phyloP scores from a whole-genome alignment of 1,140 invertebrate species.

The Halyomorpha halys region DNA sequence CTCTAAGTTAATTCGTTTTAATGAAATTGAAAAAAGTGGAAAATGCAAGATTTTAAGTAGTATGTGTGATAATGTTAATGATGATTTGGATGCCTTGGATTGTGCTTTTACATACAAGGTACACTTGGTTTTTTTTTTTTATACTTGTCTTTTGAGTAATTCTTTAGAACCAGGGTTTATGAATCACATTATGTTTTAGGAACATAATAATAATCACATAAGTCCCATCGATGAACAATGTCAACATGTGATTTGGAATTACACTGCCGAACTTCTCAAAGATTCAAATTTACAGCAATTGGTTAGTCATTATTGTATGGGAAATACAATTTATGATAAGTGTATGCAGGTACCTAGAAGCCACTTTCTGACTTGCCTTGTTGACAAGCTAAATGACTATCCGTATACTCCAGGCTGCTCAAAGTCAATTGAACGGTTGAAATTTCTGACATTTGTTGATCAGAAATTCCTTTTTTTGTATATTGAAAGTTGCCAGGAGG shows the following conservation, averaged over 20 bases:
- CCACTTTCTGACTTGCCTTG: not conserved
- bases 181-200: not conserved
- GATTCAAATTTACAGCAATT: not conserved
- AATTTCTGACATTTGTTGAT: constrained; percentile 18
- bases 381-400: constrained; percentile 9
- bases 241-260: constrained; percentile 16
- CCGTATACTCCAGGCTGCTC: not conserved
- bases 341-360: not conserved
- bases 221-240: not conserved
- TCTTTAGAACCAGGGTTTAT: no score
- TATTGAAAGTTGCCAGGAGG: constrained; percentile 20
- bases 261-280: not conserved
- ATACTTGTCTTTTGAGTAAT: no score
- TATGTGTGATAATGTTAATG: constrained; percentile 3
- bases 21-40: constrained; percentile 9
- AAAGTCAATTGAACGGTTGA: constrained; percentile 6
- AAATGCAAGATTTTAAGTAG: constrained; percentile 4
- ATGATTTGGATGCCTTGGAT: constrained; percentile 19
- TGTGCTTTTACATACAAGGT: constrained; percentile 11
- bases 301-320: not conserved
- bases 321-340: constrained; percentile 2
- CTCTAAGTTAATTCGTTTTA: no score
- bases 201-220: not conserved
- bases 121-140: not conserved
- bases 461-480: constrained; percentile 5